Evolutionary conservation across 1,140 invertebrate species (phyloP).

Genomic region (Lutraria rhynchaena): DNA sequence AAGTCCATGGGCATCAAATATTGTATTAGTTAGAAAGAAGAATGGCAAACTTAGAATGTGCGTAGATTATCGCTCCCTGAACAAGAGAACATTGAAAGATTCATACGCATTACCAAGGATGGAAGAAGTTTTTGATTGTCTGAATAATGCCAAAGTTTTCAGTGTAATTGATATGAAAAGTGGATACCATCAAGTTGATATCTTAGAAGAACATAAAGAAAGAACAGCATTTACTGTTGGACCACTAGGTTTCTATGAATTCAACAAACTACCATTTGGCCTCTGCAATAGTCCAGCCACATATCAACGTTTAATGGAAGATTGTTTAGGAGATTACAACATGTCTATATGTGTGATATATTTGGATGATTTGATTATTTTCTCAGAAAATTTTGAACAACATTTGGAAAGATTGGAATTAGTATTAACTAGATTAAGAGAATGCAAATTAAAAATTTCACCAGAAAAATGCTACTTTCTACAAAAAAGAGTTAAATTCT

Average conservation of each 20-base stretch:
- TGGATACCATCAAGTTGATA: slow-evolving; percentile 79
- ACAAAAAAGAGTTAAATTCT: no score
- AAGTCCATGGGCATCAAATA: slow-evolving; percentile 46
- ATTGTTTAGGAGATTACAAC: slow-evolving; percentile 28
- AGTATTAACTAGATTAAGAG: no score
- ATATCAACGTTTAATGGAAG: slow-evolving; percentile 40
- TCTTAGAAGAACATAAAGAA: slow-evolving; percentile 62
- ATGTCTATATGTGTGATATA: slow-evolving; percentile 32
- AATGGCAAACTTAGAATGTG: slow-evolving; percentile 42
- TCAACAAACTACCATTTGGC: slow-evolving; percentile 34
- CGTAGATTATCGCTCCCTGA: slow-evolving; percentile 27
- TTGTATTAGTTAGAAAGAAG: slow-evolving; percentile 43
- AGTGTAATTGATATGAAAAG: slow-evolving; percentile 75
- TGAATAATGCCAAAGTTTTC: slow-evolving; percentile 9
- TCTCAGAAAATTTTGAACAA: slow-evolving; percentile 18
- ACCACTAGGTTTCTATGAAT: slow-evolving; percentile 40
- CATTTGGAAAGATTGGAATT: slow-evolving; percentile 14
- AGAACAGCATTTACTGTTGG: slow-evolving; percentile 49
- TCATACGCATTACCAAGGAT: slow-evolving; percentile 35
- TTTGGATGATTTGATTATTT: slow-evolving; percentile 39
- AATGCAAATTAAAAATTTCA: no score
- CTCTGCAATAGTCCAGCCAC: slow-evolving; percentile 29
- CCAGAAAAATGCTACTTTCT: no score
- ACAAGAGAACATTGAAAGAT: slow-evolving; percentile 36
- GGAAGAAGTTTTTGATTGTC: slow-evolving; percentile 47